A percentile compares a stretch with the other conserved stretches of the same genome.
phyloP scores from a whole-genome alignment of 2,113 vertebrate genomes.

The Takifugu flavidus region DNA sequence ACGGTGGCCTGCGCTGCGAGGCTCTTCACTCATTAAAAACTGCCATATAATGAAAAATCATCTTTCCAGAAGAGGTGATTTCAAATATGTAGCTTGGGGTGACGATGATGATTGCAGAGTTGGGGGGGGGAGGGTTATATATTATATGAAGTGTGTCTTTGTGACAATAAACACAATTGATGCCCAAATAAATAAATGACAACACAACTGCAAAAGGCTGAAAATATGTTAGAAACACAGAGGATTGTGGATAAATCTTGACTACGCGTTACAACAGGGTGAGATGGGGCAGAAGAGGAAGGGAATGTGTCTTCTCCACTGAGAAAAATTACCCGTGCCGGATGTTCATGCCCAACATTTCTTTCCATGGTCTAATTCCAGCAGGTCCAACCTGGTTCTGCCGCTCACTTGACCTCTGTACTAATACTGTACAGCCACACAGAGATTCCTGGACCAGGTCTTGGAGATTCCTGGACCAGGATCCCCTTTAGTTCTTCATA shows the following conservation, averaged over 20 bases:
- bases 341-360: slow-evolving; percentile 62
- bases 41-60: slow-evolving; percentile 56
- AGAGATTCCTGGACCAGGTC: slow-evolving; percentile 7
- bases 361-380: slow-evolving; percentile 64
- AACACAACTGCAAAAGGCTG: background rate
- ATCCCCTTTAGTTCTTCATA: too few species aligned
- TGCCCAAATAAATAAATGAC: background rate
- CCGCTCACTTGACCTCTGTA: slow-evolving; percentile 17
- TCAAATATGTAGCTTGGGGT: slow-evolving; percentile 37
- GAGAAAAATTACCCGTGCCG: slow-evolving; percentile 61
- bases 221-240: too few species aligned
- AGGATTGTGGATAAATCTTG: too few species aligned
- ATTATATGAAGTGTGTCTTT: background rate
- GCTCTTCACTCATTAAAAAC: slow-evolving; percentile 46
- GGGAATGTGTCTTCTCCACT: slow-evolving; percentile 35
- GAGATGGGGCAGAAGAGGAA: slow-evolving; percentile 15
- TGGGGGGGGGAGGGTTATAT: background rate
- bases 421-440: slow-evolving; percentile 8
- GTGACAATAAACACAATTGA: slow-evolving; percentile 17
- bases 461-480: background rate
- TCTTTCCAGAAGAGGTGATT: slow-evolving; percentile 51
- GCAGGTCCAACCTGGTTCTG: slow-evolving; percentile 57
- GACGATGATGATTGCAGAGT: background rate
- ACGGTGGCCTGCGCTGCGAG: slow-evolving; percentile 48
- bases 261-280: too few species aligned